These are phyloP conservation scores for Trichogramma evanescens DNA, from an alignment of 2,888 invertebrate species.

Conservation along the genomic window DNA sequence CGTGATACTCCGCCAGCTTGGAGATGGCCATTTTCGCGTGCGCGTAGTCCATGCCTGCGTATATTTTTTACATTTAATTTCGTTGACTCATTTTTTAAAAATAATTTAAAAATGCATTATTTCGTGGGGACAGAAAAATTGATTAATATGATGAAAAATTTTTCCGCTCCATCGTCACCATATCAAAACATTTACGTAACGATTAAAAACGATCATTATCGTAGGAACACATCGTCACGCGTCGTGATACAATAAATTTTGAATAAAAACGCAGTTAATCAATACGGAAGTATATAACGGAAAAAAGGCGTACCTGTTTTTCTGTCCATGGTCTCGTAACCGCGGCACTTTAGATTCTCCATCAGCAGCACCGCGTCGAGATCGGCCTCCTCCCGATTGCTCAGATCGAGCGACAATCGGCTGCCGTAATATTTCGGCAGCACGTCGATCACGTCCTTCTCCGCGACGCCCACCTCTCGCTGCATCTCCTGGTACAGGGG, in stretches of 20 bases:
- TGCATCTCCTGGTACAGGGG: conserved; percentile 51
- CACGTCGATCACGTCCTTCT: conserved; percentile 43
- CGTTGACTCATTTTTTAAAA: neutral
- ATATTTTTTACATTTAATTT: neutral
- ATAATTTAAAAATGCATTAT: neutral
- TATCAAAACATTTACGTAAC: too few species aligned
- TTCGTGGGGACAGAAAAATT: neutral
- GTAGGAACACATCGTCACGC: too few species aligned
- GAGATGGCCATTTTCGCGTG: conserved; percentile 48
- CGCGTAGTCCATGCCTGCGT: conserved; percentile 29
- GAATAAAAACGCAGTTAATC: too few species aligned
- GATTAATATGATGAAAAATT: too few species aligned
- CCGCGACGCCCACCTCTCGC: conserved; percentile 15
- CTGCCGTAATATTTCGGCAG: conserved; percentile 55
- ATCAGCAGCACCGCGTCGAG: conserved; percentile 54
- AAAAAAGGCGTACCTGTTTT: conserved; percentile 37
- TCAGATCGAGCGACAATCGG: conserved; percentile 40
- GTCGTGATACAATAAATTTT: too few species aligned
- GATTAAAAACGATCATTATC: too few species aligned
- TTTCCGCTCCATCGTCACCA: too few species aligned
- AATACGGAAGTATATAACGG: too few species aligned
- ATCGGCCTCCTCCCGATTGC: conserved; percentile 48
- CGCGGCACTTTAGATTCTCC: conserved; percentile 53
- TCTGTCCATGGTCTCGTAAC: conserved; percentile 51
- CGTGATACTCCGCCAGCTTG: conserved; percentile 54